A percentile compares a stretch with the other conserved stretches of the same genome.
Conservation (phyloP, 2,888 invertebrate genomes). For the Agrenia bidenticulata region DNA sequence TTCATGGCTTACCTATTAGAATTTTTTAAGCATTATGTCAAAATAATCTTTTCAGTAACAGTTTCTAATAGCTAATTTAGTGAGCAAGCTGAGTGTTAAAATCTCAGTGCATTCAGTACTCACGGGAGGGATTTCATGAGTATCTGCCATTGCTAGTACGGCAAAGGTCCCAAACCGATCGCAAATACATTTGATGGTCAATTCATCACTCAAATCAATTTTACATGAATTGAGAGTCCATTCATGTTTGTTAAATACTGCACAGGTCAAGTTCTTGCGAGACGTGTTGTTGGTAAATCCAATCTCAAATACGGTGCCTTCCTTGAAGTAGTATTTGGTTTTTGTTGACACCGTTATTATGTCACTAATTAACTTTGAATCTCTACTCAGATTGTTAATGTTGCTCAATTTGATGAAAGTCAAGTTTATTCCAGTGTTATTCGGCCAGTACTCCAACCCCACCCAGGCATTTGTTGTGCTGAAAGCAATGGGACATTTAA, state of each 20-base stretch:
- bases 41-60: too few relatives aligned
- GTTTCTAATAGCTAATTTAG: too few relatives aligned
- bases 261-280: neutral
- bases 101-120: too few relatives aligned
- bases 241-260: neutral
- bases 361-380: neutral
- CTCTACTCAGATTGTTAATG: neutral
- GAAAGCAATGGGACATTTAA: too few relatives aligned
- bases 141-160: neutral
- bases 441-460: neutral
- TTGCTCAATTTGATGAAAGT: neutral
- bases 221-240: neutral
- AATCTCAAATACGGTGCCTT: neutral
- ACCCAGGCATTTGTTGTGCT: neutral
- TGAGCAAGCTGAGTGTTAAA: neutral
- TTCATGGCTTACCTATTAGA: neutral
- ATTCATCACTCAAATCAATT: too few relatives aligned
- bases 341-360: neutral
- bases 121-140: neutral
- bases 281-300: neutral
- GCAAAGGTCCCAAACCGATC: neutral
- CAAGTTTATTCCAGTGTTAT: neutral
- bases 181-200: slow-evolving; percentile 1
- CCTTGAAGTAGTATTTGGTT: neutral
- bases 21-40: too few relatives aligned